Evolutionary conservation across 2,797 vertebrate genomes (phyloP), one percentile per base, ranked within the genome.

Genomic region (Gallinago stenura): DNA sequence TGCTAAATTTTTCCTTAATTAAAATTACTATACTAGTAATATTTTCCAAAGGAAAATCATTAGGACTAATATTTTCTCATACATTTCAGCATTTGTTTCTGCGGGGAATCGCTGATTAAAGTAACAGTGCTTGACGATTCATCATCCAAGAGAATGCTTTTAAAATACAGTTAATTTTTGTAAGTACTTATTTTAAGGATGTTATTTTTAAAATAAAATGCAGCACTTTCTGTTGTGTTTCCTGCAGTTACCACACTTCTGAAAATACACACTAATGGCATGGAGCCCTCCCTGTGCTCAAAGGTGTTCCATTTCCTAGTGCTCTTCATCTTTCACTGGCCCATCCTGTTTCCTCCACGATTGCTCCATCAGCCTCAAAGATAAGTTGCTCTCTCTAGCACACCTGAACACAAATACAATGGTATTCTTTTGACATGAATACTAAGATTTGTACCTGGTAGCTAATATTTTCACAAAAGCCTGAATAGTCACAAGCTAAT

Each of bases 1-100:
- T 97, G 97, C 66, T 97, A 97, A 97, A 98, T 97, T 97, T 93
- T 97, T 96, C 94, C 95, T 98, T 98, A 97, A 97, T 98, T 98
- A 97, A 97, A 97, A 97, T 87, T 86, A 96, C 82, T 90, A 93
- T 31, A 86, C 90, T 79, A 96, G 81, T 87, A 96, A 94, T 96
- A 97, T 97, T 97, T 97, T 97, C 79, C 88, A 94, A 96, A 94
- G 92, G 85, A 97, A 97, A 97, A 97, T 95, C 77, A 93, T 96
- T 95, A 97, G 58, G 68, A 83, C 83, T 96, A 95, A 68, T 96
- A 92, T 96, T 97, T 97, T 94, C 69, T 95, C 61, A 18, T 96
- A 87, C 33, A 50, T 85, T 97, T 97, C 41, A 93, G 85, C 35
- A 60, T 89, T 96, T 71, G 21, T 80, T 95, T 96, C 95, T 96